Evolutionary conservation across 2,113 vertebrate genomes (phyloP).

Genomic region (Pelusios castaneus): DNA sequence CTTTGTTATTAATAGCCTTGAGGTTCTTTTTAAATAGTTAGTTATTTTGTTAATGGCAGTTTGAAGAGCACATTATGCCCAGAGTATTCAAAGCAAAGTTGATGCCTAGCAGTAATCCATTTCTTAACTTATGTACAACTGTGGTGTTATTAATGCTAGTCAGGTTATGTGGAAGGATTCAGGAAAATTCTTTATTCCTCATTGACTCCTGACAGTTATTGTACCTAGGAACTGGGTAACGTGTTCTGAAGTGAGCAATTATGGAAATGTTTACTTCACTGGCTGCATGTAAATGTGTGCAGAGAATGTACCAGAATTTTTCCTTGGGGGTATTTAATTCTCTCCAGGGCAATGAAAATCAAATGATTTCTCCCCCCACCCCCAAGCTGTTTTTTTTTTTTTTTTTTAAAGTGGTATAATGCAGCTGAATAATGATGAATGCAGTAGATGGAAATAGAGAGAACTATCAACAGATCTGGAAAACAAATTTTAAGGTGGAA

Average conservation of each 20-base stretch:
- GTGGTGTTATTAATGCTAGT: conserved; percentile 92
- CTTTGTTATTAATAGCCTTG: conserved; percentile 69
- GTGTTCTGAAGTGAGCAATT: conserved; percentile 95
- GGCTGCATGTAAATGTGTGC: conserved; percentile 93
- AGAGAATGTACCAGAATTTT: conserved; percentile 93
- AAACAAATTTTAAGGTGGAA: conserved; percentile 74
- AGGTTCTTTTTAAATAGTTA: conserved; percentile 55
- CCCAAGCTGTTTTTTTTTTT: conserved; percentile 76
- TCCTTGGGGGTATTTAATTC: conserved; percentile 93
- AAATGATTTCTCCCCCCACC: conserved; percentile 86
- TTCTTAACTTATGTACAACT: conserved; percentile 84
- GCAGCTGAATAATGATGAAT: conserved; percentile 94
- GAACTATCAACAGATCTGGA: conserved; percentile 65
- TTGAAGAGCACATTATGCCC: conserved; percentile 66
- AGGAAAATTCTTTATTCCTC: conserved; percentile 92
- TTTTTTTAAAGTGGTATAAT: conserved; percentile 84
- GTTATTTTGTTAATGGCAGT: conserved; percentile 76
- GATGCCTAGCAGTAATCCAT: conserved; percentile 89
- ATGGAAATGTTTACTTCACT: conserved; percentile 98
- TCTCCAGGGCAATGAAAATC: conserved; percentile 95
- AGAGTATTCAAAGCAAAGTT: conserved; percentile 77
- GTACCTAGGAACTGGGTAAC: conserved; percentile 92
- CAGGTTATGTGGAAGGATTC: conserved; percentile 92
- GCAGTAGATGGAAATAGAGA: conserved; percentile 73
- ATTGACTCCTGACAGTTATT: conserved; percentile 89